Base-by-base conservation (phyloP, 2,797 vertebrate genomes). In the Acanthiza pusilla region DNA sequence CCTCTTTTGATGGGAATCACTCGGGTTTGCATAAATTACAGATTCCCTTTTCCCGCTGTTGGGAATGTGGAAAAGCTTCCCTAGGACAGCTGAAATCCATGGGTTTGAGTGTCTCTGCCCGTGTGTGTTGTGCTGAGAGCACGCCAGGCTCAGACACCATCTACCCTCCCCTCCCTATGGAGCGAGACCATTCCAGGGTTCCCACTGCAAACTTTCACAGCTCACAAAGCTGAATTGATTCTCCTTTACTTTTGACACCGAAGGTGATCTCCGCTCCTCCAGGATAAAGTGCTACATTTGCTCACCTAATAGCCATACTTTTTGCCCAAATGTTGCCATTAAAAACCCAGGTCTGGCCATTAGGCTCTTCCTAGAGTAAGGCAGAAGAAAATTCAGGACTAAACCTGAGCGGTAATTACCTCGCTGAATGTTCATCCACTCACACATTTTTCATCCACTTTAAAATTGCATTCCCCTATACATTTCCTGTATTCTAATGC, bases 251-350 rank as follows among this genome's bases (percentile, higher is more conserved):
- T 95, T 73, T 96, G 96, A 94, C 96, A 90, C 91, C 5, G 26
- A 88, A 96, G 93, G 95, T 95, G 94, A 96, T 90, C 93, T 72
- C 94, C 34, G 3, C 82, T 94, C 88, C 90, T 81, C 83, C 60
- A 42, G 95, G 90, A 94, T 94, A 94, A 96, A 96, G 95, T 94
- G 96, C 93, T 94, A 78, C 94, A 96, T 96, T 96, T 96, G 94
- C 94, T 96, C 95, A 94, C 66, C 2, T 96, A 96, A 96, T 96
- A 95, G 94, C 95, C 91, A 62, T 95, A 91, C 94, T 95, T 94
- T 96, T 86, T 91, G 91, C 95, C 96, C 95, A 96, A 96, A 96
- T 96, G 96, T 93, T 96, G 66, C 96, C 95, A 96, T 96, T 96
- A 96, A 96, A 96, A 96, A 95, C 94, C 94, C 91, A 62, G 94